A percentile compares a stretch with the other conserved stretches of the same genome.
Conservation (phyloP, 2,113 vertebrate genomes). For the Agapornis roseicollis region DNA sequence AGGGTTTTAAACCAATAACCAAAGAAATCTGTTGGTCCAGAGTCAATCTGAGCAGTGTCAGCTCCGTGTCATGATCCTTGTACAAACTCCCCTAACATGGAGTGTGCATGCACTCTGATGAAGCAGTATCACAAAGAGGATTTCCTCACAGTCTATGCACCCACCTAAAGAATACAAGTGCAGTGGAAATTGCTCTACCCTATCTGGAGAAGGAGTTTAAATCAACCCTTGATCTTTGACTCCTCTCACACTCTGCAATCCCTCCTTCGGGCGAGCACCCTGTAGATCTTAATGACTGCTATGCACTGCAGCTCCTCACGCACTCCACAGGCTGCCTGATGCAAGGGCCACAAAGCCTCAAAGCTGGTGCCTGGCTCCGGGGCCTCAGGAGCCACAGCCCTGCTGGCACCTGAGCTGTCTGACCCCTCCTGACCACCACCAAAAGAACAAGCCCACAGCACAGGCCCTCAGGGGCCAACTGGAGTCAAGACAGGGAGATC, state of each 20-base stretch:
- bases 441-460: neutral
- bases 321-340: neutral
- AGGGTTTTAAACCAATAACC: neutral
- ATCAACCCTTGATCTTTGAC: slow-evolving; percentile 28
- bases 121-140: neutral
- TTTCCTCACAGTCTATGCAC: neutral
- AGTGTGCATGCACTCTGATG: neutral
- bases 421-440: neutral
- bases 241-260: neutral
- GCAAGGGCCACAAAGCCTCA: neutral
- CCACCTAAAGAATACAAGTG: neutral
- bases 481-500: neutral
- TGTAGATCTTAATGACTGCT: neutral
- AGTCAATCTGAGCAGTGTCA: neutral
- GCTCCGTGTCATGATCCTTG: neutral
- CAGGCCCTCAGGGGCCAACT: neutral
- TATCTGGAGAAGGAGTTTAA: neutral
- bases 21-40: neutral
- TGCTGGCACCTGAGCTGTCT: neutral
- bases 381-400: neutral
- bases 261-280: neutral
- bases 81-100: neutral
- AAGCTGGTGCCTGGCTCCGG: neutral
- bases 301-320: neutral
- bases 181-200: neutral